These are phyloP conservation scores for Sphaeramia orbicularis DNA, from an alignment of 2,797 vertebrate species.

Conservation along the genomic window DNA sequence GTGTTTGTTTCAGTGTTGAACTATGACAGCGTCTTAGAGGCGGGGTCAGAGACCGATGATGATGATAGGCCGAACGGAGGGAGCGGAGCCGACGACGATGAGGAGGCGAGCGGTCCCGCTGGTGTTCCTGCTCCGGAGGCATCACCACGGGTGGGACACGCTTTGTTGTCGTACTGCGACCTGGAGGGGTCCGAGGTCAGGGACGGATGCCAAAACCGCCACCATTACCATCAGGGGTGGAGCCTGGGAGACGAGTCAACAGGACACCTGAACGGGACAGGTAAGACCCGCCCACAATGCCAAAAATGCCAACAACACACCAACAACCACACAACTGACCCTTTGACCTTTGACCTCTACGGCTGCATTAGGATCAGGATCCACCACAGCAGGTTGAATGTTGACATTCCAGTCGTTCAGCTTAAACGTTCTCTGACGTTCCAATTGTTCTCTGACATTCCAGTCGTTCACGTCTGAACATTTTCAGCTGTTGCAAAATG, in stretches of 20 bases:
- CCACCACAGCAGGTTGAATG: too few relatives aligned
- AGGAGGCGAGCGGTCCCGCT: slow-evolving; percentile 83
- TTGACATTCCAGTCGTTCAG: too few relatives aligned
- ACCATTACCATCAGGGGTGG: slow-evolving; percentile 82
- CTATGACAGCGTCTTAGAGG: slow-evolving; percentile 93
- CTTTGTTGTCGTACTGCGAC: slow-evolving; percentile 84
- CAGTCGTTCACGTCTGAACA: too few relatives aligned
- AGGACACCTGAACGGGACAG: slow-evolving; percentile 87
- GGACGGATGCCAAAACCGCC: slow-evolving; percentile 82
- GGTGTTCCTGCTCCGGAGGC: slow-evolving; percentile 88
- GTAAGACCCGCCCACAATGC: slow-evolving; percentile 67
- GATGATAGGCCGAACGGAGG: slow-evolving; percentile 87
- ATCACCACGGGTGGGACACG: slow-evolving; percentile 90
- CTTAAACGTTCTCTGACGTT: too few relatives aligned
- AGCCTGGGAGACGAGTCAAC: slow-evolving; percentile 84
- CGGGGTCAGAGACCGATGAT: slow-evolving; percentile 93
- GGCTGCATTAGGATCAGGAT: too few relatives aligned
- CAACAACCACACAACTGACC: too few relatives aligned
- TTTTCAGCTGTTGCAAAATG: too few relatives aligned
- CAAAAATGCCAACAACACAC: too few relatives aligned
- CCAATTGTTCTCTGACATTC: too few relatives aligned
- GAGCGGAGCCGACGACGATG: slow-evolving; percentile 36
- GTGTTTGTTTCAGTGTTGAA: slow-evolving; percentile 87
- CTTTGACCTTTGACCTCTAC: too few relatives aligned
- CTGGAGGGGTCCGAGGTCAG: slow-evolving; percentile 88